Base-by-base conservation (phyloP, 2,113 vertebrate genomes). In the Atractosteus spatula region DNA sequence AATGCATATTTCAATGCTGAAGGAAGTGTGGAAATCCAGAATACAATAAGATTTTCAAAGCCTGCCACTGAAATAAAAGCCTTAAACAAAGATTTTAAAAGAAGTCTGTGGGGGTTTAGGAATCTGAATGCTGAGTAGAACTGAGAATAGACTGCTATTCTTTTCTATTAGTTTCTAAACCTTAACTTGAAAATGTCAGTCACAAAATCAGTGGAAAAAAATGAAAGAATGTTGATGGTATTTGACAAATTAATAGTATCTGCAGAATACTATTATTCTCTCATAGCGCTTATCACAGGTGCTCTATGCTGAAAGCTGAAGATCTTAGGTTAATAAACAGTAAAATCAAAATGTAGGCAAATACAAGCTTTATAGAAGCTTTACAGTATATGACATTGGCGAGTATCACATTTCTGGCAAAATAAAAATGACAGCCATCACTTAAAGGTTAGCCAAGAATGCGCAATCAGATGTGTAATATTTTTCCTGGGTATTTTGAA, bases 381-480 rank as follows among this genome's bases (percentile, higher is more conserved):
- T 85, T 57, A n/a, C n/a, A n/a, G n/a, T n/a, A 64, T 86, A 84
- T 88, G 85, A 84, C 83, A 85, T 89, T 71, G 78, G 82, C 74
- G 89, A 81, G 85, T 86, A 76, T 82, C 78, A 79, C 82, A 86
- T 80, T 59, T 59, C 74, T 66, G 78, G 83, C 83, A 83, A 83
- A 89, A 89, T 85, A 81, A 83, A 88, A 85, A 77, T 86, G 89
- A 91, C 87, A 88, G 79, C 77, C 86, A 62, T 91, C 83, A 86
- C 82, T 84, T 83, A 82, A 81, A 82, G 74, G 84, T 83, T 85
- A 75, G 79, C 54, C 71, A 80, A 80, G 82, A 80, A 85, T 70
- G 76, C 62, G 77, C 80, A 84, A 85, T 83, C 82, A 73, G 44
- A n/a, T 71, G 76, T 61, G 64, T 78, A 85, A 51, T n/a, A n/a